Evolutionary conservation across 2,113 vertebrate species (phyloP).

Genomic region (Talpa occidentalis): DNA sequence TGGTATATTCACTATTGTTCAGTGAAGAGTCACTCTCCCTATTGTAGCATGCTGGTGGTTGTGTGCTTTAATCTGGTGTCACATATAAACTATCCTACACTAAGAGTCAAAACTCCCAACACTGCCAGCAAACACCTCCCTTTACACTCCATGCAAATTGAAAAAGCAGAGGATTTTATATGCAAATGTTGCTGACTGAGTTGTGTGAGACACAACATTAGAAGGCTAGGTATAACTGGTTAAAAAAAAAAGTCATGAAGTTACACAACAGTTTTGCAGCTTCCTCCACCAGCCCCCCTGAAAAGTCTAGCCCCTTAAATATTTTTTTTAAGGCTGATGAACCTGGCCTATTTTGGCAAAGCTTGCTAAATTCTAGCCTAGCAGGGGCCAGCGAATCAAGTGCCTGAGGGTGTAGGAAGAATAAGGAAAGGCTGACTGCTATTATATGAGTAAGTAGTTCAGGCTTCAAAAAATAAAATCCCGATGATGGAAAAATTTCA

Average conservation of each 20-base stretch:
- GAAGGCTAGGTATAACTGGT: not conserved
- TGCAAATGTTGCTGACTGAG: not conserved
- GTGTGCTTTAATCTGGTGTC: not conserved
- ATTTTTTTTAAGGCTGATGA: not conserved
- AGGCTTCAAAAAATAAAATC: conserved; percentile 44
- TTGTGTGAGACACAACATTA: conserved; percentile 34
- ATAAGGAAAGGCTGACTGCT: conserved; percentile 33
- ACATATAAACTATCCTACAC: not conserved
- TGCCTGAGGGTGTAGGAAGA: conserved; percentile 45
- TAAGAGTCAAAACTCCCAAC: not conserved
- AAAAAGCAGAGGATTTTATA: conserved; percentile 5
- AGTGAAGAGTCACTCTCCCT: not conserved
- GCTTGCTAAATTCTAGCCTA: conserved; percentile 53
- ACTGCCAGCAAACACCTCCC: not conserved
- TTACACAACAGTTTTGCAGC: not conserved
- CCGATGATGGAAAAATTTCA: conserved; percentile 39
- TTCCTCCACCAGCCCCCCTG: too few relatives aligned
- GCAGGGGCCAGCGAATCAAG: not conserved
- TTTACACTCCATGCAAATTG: not conserved
- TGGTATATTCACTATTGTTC: not conserved
- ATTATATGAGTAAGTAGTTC: conserved; percentile 4
- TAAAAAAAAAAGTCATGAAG: not conserved
- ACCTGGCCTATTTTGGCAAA: conserved; percentile 53
- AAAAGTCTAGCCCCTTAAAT: conserved; percentile 37
- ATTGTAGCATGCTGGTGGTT: not conserved